A percentile compares a stretch with the other conserved stretches of the same genome.
phyloP scores from a whole-genome alignment of 2,113 vertebrate species.

The Xenopus laevis region DNA sequence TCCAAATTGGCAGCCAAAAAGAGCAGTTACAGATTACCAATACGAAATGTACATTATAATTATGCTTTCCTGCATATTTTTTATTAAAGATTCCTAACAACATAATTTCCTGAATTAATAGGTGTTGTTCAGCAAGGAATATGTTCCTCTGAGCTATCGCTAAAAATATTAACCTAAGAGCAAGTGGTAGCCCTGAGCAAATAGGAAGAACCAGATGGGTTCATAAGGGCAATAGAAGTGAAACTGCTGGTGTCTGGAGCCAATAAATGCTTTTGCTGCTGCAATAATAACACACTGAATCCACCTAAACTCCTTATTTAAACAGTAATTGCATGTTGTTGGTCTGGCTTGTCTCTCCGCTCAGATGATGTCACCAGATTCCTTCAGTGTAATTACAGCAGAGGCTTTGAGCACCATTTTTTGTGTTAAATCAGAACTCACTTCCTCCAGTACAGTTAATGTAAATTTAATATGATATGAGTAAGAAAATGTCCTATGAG shows the following conservation, averaged over 20 bases:
- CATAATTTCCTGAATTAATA: too few relatives aligned
- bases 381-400: slow-evolving; percentile 34
- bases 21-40: too few relatives aligned
- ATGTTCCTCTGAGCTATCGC: too few relatives aligned
- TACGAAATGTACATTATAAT: too few relatives aligned
- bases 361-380: slow-evolving; percentile 33
- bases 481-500: background rate
- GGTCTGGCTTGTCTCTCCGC: slow-evolving; percentile 39
- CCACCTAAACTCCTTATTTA: slow-evolving; percentile 37
- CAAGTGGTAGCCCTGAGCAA: background rate
- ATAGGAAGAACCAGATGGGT: slow-evolving; percentile 5
- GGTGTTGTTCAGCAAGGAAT: too few relatives aligned
- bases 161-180: too few relatives aligned
- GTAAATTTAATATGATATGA: background rate
- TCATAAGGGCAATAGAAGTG: slow-evolving; percentile 15
- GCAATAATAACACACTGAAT: slow-evolving; percentile 30
- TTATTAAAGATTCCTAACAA: too few relatives aligned
- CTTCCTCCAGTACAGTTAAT: background rate
- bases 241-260: background rate
- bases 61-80: too few relatives aligned
- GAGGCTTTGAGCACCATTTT: slow-evolving; percentile 9
- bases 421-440: slow-evolving; percentile 4
- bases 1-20: too few relatives aligned
- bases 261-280: slow-evolving; percentile 15
- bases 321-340: slow-evolving; percentile 38